Evolutionary conservation across 2,113 vertebrate species (phyloP).

Genomic region (Pollimyrus isidori): DNA sequence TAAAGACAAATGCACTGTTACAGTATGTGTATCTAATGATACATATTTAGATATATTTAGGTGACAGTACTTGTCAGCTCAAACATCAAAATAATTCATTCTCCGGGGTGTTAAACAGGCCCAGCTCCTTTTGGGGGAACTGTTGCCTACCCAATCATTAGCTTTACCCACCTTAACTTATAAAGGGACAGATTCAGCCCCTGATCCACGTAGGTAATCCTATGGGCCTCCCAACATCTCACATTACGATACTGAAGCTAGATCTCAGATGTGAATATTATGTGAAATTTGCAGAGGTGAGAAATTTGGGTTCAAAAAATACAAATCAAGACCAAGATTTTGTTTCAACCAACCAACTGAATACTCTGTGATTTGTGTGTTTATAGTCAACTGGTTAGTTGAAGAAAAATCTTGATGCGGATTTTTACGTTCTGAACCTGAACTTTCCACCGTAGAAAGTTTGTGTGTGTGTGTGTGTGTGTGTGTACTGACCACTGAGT

Average conservation of each 20-base stretch:
- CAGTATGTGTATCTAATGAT: background rate
- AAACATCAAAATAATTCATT: background rate
- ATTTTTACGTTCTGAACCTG: too few species aligned
- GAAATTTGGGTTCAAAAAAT: background rate
- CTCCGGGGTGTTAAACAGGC: background rate
- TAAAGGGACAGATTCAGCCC: background rate
- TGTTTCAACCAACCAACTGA: background rate
- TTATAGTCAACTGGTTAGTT: background rate
- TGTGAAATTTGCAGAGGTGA: background rate
- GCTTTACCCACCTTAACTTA: background rate
- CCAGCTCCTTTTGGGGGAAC: background rate
- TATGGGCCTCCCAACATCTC: background rate
- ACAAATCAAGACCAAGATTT: background rate
- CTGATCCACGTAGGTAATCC: background rate
- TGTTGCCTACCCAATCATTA: background rate
- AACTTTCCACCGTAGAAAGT: too few species aligned
- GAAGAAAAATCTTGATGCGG: background rate
- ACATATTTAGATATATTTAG: background rate
- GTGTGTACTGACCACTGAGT: background rate
- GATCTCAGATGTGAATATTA: background rate
- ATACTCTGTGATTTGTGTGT: background rate
- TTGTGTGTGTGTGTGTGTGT: background rate
- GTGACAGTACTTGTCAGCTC: background rate
- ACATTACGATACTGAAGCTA: background rate
- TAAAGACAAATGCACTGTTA: background rate